Percentiles rank a stretch among this genome's conserved stretches.
Conservation (phyloP, 2,888 invertebrate species). For the Habroteleia sp. region DNA sequence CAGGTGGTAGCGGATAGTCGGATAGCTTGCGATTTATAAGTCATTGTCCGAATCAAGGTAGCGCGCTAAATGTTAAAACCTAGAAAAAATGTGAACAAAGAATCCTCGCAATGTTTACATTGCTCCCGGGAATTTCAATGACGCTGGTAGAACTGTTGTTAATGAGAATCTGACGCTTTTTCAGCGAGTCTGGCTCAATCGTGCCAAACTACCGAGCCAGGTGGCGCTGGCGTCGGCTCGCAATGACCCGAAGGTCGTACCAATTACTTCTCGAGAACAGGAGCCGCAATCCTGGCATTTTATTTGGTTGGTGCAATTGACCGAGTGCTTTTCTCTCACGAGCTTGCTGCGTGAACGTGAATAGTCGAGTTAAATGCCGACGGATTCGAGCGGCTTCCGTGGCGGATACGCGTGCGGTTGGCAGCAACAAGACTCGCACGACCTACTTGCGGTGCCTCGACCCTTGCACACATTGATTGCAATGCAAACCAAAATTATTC, state of each 20-base stretch:
- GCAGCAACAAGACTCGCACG: constrained; percentile 78
- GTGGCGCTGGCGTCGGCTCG: neutral
- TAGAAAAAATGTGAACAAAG: no score
- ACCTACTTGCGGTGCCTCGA: constrained; percentile 81
- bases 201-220: neutral
- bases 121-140: no score
- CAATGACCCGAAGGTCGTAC: neutral
- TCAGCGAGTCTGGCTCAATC: no score
- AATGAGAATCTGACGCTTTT: no score
- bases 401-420: constrained; percentile 67
- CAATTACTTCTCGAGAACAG: neutral
- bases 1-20: no score
- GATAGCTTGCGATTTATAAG: no score
- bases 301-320: constrained; percentile 5
- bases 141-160: no score
- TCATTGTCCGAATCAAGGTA: no score
- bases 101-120: no score
- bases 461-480: constrained; percentile 80
- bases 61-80: no score
- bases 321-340: constrained; percentile 1
- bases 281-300: constrained; percentile 7
- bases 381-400: constrained; percentile 66
- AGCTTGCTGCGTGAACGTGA: constrained; percentile 10
- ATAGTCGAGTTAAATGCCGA: constrained; percentile 23
- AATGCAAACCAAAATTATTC: constrained; percentile 76